phyloP scores from a whole-genome alignment of 2,797 vertebrate genomes.

The Sandelia bainsii region DNA sequence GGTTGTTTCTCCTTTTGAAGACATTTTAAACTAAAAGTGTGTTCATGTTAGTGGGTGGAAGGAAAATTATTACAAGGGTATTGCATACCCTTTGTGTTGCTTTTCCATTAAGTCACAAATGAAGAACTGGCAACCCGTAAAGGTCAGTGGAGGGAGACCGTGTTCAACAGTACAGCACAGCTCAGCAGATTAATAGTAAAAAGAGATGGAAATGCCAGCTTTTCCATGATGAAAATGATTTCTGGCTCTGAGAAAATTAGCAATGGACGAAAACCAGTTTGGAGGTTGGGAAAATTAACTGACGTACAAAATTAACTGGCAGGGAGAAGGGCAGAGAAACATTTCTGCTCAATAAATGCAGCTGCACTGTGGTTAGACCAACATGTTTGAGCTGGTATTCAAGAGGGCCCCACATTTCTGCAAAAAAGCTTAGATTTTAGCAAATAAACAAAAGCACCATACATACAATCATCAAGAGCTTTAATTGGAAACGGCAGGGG shows the following conservation, averaged over 20 bases:
- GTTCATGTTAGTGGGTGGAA: conserved; percentile 21
- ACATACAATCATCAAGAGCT: conserved; percentile 43
- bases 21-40: conserved; percentile 46
- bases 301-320: conserved; percentile 46
- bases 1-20: conserved; percentile 72
- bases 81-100: conserved; percentile 14
- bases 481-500: conserved; percentile 52
- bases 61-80: conserved; percentile 49
- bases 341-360: conserved; percentile 48
- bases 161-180: conserved; percentile 26
- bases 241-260: conserved; percentile 38
- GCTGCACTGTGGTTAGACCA: conserved; percentile 37
- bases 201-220: conserved; percentile 30
- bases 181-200: conserved; percentile 44
- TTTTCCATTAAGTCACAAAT: conserved; percentile 78
- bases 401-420: conserved; percentile 35
- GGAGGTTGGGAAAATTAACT: conserved; percentile 41
- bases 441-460: conserved; percentile 57
- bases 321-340: conserved; percentile 3
- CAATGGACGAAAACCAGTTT: conserved; percentile 54
- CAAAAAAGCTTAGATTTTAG: conserved; percentile 11
- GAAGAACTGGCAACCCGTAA: conserved; percentile 55
- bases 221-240: conserved; percentile 61
- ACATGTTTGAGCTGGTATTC: conserved; percentile 34
- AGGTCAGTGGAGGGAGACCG: conserved; percentile 66